Evolutionary conservation across 2,888 invertebrate genomes (phyloP).

Genomic region (Meganola albula): DNA sequence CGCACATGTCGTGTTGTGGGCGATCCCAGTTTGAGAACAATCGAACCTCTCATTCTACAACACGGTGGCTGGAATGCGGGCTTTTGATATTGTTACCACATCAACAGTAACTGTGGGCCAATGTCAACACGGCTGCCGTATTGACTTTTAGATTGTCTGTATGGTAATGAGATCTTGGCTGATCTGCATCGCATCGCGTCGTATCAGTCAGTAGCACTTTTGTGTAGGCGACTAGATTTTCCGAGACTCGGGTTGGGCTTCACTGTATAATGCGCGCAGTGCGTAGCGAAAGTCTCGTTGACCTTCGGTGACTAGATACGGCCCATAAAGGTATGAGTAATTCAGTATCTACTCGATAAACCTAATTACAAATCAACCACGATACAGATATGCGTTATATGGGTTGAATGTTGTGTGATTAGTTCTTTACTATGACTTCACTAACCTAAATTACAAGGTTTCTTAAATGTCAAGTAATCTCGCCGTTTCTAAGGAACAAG

Average conservation of each 20-base stretch:
- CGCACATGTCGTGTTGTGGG: slow-evolving; percentile 52
- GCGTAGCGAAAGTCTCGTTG: slow-evolving; percentile 70
- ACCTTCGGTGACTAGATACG: slow-evolving; percentile 71
- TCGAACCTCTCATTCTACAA: slow-evolving; percentile 54
- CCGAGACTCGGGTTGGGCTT: slow-evolving; percentile 57
- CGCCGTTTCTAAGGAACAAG: too few relatives aligned
- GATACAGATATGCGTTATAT: slow-evolving; percentile 22
- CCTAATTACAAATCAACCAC: slow-evolving; percentile 52
- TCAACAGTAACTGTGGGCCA: slow-evolving; percentile 64
- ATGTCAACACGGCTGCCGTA: slow-evolving; percentile 68
- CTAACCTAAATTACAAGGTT: too few relatives aligned
- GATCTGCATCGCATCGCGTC: slow-evolving; percentile 30
- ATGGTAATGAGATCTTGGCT: slow-evolving; percentile 51
- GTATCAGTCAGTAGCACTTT: slow-evolving; percentile 42
- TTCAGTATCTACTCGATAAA: slow-evolving; percentile 52
- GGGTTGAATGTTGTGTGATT: slow-evolving; percentile 27
- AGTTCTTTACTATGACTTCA: too few relatives aligned
- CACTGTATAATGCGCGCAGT: slow-evolving; percentile 47
- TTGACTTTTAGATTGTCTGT: slow-evolving; percentile 51
- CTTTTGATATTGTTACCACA: slow-evolving; percentile 71
- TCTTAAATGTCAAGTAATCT: too few relatives aligned
- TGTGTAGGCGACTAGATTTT: slow-evolving; percentile 70
- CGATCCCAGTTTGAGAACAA: slow-evolving; percentile 55
- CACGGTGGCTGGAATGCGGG: slow-evolving; percentile 62
- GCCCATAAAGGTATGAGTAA: slow-evolving; percentile 57